phyloP scores from a whole-genome alignment of 2,797 vertebrate genomes.

The Salmo trutta region DNA sequence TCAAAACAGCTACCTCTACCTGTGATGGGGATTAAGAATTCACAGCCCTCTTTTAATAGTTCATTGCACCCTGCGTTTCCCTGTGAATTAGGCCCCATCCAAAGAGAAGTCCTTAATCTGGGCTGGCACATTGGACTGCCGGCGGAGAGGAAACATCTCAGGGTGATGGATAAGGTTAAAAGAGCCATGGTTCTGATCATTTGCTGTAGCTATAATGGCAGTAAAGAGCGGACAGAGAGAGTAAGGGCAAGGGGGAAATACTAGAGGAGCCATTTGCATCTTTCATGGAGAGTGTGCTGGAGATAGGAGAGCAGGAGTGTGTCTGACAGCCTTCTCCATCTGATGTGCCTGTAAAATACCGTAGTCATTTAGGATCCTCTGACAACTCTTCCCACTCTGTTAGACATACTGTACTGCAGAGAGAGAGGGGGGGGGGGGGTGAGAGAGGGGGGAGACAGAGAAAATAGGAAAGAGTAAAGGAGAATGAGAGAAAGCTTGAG shows the following conservation, averaged over 20 bases:
- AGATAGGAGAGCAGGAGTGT: slow-evolving; percentile 45
- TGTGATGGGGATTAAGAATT: slow-evolving; percentile 75
- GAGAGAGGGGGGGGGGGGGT: background rate
- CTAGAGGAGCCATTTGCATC: slow-evolving; percentile 78
- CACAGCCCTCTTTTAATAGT: slow-evolving; percentile 78
- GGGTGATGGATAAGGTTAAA: slow-evolving; percentile 88
- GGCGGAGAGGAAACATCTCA: slow-evolving; percentile 81
- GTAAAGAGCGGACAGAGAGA: slow-evolving; percentile 23
- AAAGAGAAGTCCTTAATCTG: slow-evolving; percentile 80
- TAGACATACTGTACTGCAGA: slow-evolving; percentile 50
- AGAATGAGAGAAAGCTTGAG: slow-evolving; percentile 5
- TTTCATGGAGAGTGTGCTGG: slow-evolving; percentile 57
- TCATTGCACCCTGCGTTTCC: slow-evolving; percentile 69
- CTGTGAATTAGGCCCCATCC: slow-evolving; percentile 79
- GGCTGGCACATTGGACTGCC: slow-evolving; percentile 83
- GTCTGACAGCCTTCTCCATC: slow-evolving; percentile 75
- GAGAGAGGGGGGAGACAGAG: slow-evolving; percentile 6
- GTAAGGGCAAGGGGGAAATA: slow-evolving; percentile 28
- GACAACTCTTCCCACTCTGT: slow-evolving; percentile 72
- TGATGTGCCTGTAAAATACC: slow-evolving; percentile 67
- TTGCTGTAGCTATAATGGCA: slow-evolving; percentile 63
- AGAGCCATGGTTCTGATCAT: slow-evolving; percentile 83
- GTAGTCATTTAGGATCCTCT: slow-evolving; percentile 65
- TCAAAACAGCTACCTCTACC: slow-evolving; percentile 14
- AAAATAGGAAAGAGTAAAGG: slow-evolving; percentile 24